Conservation (phyloP, 2,797 vertebrate genomes). For the Xerus rutilus region DNA sequence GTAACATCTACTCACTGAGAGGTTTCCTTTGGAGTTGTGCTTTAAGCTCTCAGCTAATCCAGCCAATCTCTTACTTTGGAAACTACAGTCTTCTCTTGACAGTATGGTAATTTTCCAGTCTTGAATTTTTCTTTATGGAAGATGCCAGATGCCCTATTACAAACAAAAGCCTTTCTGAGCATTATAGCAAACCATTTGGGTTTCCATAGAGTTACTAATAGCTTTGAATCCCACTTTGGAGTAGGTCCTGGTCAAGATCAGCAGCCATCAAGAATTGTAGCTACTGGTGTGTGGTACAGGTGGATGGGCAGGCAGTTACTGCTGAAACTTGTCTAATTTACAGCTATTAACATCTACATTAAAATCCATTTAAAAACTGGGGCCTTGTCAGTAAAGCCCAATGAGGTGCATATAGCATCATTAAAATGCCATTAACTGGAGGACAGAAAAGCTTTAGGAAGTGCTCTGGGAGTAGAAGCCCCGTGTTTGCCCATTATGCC, state of each 20-base stretch:
- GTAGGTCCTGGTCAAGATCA: neutral
- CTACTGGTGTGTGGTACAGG: neutral
- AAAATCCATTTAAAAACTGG: conserved; percentile 72
- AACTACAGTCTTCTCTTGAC: conserved; percentile 11
- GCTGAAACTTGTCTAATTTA: conserved; percentile 39
- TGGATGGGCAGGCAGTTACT: neutral
- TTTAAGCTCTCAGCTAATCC: conserved; percentile 31
- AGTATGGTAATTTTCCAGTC: neutral
- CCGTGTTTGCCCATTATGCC: neutral
- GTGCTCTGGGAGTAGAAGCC: neutral
- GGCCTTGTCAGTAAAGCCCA: conserved; percentile 72
- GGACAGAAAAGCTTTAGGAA: conserved; percentile 51
- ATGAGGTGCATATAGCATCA: conserved; percentile 52
- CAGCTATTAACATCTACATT: conserved; percentile 59
- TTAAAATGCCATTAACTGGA: conserved; percentile 73
- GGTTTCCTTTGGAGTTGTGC: conserved; percentile 12
- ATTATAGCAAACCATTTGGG: conserved; percentile 32
- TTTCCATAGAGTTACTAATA: conserved; percentile 36
- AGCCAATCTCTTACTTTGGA: conserved; percentile 12
- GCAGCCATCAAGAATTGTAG: neutral
- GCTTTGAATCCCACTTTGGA: conserved; percentile 14
- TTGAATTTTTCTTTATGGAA: conserved; percentile 31
- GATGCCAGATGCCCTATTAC: neutral
- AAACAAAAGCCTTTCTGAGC: conserved; percentile 46
- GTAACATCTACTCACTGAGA: neutral